Evolutionary conservation across 2,888 invertebrate genomes (phyloP), one percentile per base, ranked within the genome.

Genomic region (Noctua janthina): DNA sequence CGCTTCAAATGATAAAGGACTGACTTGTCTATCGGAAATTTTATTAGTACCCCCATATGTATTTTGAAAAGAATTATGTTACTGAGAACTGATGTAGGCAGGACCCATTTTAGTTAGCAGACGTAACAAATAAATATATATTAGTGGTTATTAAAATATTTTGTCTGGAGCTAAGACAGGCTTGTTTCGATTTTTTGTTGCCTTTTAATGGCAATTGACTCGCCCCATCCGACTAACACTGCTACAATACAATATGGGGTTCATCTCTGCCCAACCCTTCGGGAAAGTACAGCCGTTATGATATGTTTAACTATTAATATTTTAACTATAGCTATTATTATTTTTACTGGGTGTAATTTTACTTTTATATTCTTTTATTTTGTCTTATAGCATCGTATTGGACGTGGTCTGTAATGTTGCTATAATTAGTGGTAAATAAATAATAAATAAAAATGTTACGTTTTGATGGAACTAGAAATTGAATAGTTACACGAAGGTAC

Each of bases 1-100:
- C 59, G 17, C 7, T 70, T 69, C n/a, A 10, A 23, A 56, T 51
- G 67, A 67, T 74, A 76, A 46, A 67, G 39, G 72, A 8, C 8
- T 39, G 29, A 39, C 20, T 68, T 68, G 15, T 75, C 4, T 20
- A 17, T 70, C 0, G 76, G 81, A 76, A 43, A 84, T 87, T 87
- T 87, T 78, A 69, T 74, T 66, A 80, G 56, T 81, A 76, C 54
- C 49, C 29, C 70, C 39, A 59, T 20, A 43, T 51, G 39, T 39
- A 54, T 69, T 43, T 67, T 20, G 10, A 51, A 66, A 64, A 17
- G 23, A 20, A 23, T 70, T 29, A 62, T 64, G 64, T 8, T 62
- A 54, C 59, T 74, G 54, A 39, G 43, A 15, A 35, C 1, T 56
- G 51, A 13, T 54, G 15, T 29, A 17, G 15, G 23, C 43, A 67